phyloP scores from a whole-genome alignment of 2,113 vertebrate species.

The Austrofundulus limnaeus region DNA sequence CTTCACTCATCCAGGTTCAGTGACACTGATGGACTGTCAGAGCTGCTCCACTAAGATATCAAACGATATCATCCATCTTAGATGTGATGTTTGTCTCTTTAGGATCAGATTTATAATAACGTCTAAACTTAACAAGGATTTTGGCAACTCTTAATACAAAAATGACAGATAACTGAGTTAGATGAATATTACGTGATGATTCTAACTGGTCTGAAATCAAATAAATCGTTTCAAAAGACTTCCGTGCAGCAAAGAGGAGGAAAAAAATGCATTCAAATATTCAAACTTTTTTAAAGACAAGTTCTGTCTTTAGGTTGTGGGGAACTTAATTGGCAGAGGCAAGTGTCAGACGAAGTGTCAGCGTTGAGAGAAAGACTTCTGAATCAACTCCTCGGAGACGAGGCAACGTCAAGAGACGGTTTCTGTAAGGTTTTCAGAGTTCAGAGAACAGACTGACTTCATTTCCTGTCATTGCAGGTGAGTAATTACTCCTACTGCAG shows the following conservation, averaged over 20 bases:
- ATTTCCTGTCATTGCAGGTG: constrained; percentile 48
- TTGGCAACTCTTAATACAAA: constrained; percentile 32
- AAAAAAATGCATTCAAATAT: constrained; percentile 6
- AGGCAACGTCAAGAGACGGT: constrained; percentile 30
- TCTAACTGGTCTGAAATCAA: constrained; percentile 38
- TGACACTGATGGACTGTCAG: constrained; percentile 2
- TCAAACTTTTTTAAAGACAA: constrained; percentile 26
- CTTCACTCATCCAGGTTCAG: neutral
- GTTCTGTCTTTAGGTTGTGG: constrained; percentile 33
- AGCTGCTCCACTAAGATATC: constrained; percentile 26
- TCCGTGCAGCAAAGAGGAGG: constrained; percentile 11
- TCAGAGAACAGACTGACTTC: constrained; percentile 35
- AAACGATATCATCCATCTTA: constrained; percentile 45
- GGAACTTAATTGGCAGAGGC: constrained; percentile 55
- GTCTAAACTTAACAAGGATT: constrained; percentile 36
- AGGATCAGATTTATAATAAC: constrained; percentile 34
- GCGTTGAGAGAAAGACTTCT: constrained; percentile 39
- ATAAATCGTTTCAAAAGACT: constrained; percentile 38
- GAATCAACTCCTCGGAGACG: constrained; percentile 41
- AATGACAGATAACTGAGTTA: too few species aligned
- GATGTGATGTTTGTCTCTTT: constrained; percentile 19
- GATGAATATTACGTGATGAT: constrained; percentile 11
- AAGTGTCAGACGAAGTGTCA: constrained; percentile 52
- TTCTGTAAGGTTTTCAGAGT: constrained; percentile 33
- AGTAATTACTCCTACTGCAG: constrained; percentile 35